These are phyloP conservation scores for Epinotia brunnichana DNA, from an alignment of 2,888 invertebrate species.

Conservation along the genomic window DNA sequence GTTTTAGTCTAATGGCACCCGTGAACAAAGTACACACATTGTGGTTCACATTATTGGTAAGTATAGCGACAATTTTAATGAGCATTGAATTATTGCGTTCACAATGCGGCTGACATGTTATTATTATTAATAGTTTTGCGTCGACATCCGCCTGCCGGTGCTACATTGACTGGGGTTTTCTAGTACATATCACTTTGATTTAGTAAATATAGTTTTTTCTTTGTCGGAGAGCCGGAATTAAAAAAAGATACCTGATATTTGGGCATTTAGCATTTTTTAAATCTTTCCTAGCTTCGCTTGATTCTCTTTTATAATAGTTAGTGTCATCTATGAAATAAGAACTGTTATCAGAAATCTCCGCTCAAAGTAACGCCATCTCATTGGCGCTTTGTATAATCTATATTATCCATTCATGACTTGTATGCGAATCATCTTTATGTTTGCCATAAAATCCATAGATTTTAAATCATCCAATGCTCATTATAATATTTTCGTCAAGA, in stretches of 20 bases:
- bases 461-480: slow-evolving; percentile 35
- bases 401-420: not conserved
- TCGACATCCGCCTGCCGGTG: slow-evolving; percentile 26
- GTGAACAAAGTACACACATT: slow-evolving; percentile 73
- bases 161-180: slow-evolving; percentile 25
- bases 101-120: slow-evolving; percentile 41
- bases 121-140: slow-evolving; percentile 25
- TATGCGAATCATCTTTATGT: not conserved
- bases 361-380: slow-evolving; percentile 21
- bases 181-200: slow-evolving; percentile 1
- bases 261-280: not conserved
- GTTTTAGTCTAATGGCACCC: slow-evolving; percentile 42
- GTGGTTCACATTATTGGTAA: slow-evolving; percentile 49
- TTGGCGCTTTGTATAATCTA: slow-evolving; percentile 4
- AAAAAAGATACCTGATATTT: not conserved
- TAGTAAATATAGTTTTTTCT: not conserved
- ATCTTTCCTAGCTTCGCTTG: not conserved
- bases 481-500: slow-evolving; percentile 34
- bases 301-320: not conserved
- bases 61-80: slow-evolving; percentile 45
- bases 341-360: slow-evolving; percentile 12
- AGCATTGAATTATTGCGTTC: slow-evolving; percentile 36
- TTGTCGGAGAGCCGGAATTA: not conserved
- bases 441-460: slow-evolving; percentile 2
- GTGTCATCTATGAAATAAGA: not conserved